Base-by-base conservation (phyloP, 2,797 vertebrate genomes). In the Dendrocincla fuliginosa region DNA sequence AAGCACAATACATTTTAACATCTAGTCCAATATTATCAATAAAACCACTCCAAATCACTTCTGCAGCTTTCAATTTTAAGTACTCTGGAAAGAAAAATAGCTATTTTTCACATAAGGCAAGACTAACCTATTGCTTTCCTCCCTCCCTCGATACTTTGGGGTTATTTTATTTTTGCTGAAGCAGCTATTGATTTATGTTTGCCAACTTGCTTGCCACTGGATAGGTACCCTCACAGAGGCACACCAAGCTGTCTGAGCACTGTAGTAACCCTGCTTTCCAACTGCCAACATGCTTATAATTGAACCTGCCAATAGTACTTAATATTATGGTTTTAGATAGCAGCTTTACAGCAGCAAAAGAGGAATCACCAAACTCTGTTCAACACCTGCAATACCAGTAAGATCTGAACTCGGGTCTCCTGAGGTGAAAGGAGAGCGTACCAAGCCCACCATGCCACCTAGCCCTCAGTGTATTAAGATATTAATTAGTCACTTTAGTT, bases 401-500 rank as follows among this genome's bases (percentile, higher is more conserved):
- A 96, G 37, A 91, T 77, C 86, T 87, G 86, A 95, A 91, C 35
- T 46, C n/a, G 11, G 90, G 93, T 89, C 94, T 97, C 89, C 69
- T 64, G 90, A 96, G 96, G 97, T 96, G 74, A 97, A 90, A 95
- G 75, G 28, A 83, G 30, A 93, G 30, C 42, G 42, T 74, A 96
- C 86, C 59, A 86, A 96, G 85, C 57, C 93, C 85, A 97, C 92
- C 71, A 61, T 28, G 57, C 67, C 77, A 97, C 87, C 73, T 90
- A 97, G 95, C 92, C 92, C 92, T 94, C 79, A 94, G 97, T 91
- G 18, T 91, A 96, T 96, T 97, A 97, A 97, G 97, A 97, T 96
- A 89, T 95, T 98, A 98, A 98, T 98, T 98, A 98, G 98, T 97
- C 98, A 95, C 95, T 97, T 95, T 94, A 96, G 95, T 98, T 97